Percentiles rank a stretch among this genome's conserved stretches.
phyloP scores from a whole-genome alignment of 2,888 invertebrate species.

The Scaptomyza caliginosa region DNA sequence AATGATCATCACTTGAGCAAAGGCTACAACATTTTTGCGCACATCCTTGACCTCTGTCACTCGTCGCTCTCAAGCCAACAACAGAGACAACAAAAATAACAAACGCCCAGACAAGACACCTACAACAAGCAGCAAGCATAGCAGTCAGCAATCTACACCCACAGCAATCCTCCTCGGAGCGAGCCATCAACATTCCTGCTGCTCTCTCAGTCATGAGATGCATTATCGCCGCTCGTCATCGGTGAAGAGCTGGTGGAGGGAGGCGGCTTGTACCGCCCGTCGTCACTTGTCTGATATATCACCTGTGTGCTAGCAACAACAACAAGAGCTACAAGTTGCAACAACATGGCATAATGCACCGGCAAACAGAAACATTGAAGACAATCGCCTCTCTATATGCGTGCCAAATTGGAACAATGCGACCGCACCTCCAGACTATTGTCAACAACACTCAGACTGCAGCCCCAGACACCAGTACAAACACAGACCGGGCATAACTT shows the following conservation, averaged over 20 bases:
- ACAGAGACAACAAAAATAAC: conserved; percentile 32
- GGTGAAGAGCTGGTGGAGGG: neutral
- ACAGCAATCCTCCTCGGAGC: conserved; percentile 23
- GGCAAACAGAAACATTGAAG: conserved; percentile 30
- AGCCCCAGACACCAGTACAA: conserved; percentile 10
- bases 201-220: conserved; percentile 49
- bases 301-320: conserved; percentile 53
- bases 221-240: conserved; percentile 77
- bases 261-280: conserved; percentile 64
- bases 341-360: conserved; percentile 64
- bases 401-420: conserved; percentile 76
- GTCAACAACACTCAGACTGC: conserved; percentile 57
- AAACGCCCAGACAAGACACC: conserved; percentile 67
- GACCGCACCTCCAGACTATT: conserved; percentile 68
- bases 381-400: conserved; percentile 59
- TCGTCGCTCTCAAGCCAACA: conserved; percentile 32
- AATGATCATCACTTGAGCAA: conserved; percentile 48
- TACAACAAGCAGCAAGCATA: conserved; percentile 54
- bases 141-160: conserved; percentile 52
- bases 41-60: conserved; percentile 65
- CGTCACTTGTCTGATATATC: conserved; percentile 80
- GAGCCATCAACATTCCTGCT: conserved; percentile 68
- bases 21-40: conserved; percentile 25
- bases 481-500: conserved; percentile 1
- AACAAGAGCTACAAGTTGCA: conserved; percentile 52